phyloP scores from a whole-genome alignment of 2,113 vertebrate genomes.

The Clarias macrocephalus region DNA sequence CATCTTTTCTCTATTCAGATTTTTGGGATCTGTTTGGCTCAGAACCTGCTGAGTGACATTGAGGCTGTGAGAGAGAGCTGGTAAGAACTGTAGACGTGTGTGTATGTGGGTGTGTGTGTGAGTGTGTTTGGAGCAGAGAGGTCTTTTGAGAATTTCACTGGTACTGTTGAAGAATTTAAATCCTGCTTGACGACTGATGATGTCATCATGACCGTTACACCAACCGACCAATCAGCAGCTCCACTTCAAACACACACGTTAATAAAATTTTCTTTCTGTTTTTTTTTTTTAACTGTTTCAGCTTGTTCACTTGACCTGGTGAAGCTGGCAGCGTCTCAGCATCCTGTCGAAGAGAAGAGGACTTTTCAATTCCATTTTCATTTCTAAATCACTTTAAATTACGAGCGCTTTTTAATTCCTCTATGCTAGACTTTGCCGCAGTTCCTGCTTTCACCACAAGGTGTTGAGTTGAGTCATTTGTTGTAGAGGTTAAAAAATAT shows the following conservation, averaged over 20 bases:
- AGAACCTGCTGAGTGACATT: slow-evolving; percentile 98
- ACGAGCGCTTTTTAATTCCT: background rate
- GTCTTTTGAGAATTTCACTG: background rate
- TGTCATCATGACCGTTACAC: background rate
- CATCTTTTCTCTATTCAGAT: slow-evolving; percentile 73
- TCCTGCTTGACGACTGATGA: background rate
- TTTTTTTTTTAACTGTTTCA: slow-evolving; percentile 40
- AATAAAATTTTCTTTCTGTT: background rate
- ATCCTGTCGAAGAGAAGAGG: slow-evolving; percentile 29
- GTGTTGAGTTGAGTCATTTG: background rate
- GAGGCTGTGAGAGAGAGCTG: slow-evolving; percentile 97
- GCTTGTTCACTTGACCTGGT: slow-evolving; percentile 73
- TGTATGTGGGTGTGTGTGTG: background rate
- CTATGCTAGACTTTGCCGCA: background rate
- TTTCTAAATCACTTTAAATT: slow-evolving; percentile 10
- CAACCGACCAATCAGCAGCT: background rate
- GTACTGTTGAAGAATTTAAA: background rate
- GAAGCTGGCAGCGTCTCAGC: slow-evolving; percentile 11
- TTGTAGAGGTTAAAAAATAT: background rate
- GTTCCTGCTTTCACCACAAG: background rate
- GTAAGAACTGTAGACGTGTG: slow-evolving; percentile 68
- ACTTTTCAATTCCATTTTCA: slow-evolving; percentile 19
- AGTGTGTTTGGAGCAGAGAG: background rate
- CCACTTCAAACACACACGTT: background rate
- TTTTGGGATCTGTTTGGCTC: slow-evolving; percentile 97